These are phyloP conservation scores for human DNA, from an alignment of 2,113 vertebrate species.

Conservation along the genomic window DNA sequence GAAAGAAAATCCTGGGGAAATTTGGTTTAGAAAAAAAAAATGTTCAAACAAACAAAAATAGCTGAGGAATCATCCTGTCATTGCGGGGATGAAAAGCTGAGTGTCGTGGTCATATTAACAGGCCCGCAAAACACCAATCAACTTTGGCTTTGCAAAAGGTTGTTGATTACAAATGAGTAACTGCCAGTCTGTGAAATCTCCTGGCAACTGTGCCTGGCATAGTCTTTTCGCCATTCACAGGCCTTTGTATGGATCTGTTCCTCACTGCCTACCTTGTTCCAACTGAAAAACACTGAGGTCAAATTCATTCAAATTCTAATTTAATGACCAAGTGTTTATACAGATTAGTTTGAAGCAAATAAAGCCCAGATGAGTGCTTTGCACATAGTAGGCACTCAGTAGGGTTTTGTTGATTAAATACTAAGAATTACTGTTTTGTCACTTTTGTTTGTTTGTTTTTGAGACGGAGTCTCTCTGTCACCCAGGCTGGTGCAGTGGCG, in stretches of 20 bases:
- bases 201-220: neutral
- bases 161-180: neutral
- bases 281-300: neutral
- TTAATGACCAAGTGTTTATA: neutral
- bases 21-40: neutral
- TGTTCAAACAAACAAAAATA: neutral
- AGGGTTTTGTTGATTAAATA: neutral
- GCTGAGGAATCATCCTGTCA: neutral
- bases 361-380: neutral
- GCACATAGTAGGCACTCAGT: neutral
- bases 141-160: conserved; percentile 3
- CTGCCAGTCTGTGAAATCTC: neutral
- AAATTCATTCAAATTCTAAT: neutral
- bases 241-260: neutral
- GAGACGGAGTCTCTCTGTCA: too few relatives aligned
- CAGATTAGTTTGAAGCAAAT: neutral
- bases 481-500: too few relatives aligned
- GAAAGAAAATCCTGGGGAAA: conserved; percentile 1
- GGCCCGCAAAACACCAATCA: neutral
- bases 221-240: neutral
- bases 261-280: neutral
- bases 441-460: too few relatives aligned
- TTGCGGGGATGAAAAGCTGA: neutral
- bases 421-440: neutral
- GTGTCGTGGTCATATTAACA: neutral